Percentiles rank a stretch among this genome's conserved stretches.
Evolutionary conservation across 1,140 invertebrate genomes (phyloP).

Genomic region (Pygmarrhopalites habei): DNA sequence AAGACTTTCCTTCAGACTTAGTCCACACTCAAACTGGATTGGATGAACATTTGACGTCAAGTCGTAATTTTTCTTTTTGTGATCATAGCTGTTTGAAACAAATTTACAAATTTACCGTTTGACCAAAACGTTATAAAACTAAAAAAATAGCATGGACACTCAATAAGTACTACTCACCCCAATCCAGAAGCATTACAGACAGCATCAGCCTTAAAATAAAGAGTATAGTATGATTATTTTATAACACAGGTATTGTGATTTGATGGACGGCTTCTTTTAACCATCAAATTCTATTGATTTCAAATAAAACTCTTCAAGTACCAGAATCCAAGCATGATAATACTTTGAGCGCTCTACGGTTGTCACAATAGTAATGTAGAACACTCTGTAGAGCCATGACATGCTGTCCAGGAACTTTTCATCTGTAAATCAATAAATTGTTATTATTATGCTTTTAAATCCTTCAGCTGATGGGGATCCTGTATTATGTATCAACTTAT

Average conservation of each 20-base stretch:
- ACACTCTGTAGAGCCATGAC: conserved; percentile 57
- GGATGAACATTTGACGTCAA: conserved; percentile 84
- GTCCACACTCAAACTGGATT: conserved; percentile 73
- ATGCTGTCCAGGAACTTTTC: conserved; percentile 58
- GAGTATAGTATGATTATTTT: no score
- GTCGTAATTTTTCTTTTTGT: conserved; percentile 59
- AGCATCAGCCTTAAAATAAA: conserved; percentile 82
- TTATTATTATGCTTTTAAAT: background rate
- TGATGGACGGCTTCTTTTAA: no score
- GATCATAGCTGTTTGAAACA: no score
- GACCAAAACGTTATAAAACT: no score
- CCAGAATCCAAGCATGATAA: conserved; percentile 94
- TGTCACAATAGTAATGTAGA: conserved; percentile 70
- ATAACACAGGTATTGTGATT: no score
- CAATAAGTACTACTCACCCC: no score
- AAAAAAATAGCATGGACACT: no score
- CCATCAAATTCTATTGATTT: no score
- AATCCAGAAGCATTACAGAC: conserved; percentile 90
- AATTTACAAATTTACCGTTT: no score
- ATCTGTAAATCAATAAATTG: conserved; percentile 47
- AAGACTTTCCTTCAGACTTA: conserved; percentile 72
- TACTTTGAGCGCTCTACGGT: conserved; percentile 81
- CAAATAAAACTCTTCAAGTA: no score
- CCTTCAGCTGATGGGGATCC: no score
- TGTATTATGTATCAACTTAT: no score